Evolutionary conservation across 2,113 vertebrate species (phyloP), one percentile per base, ranked within the genome.

Genomic region (Varanus komodoensis): DNA sequence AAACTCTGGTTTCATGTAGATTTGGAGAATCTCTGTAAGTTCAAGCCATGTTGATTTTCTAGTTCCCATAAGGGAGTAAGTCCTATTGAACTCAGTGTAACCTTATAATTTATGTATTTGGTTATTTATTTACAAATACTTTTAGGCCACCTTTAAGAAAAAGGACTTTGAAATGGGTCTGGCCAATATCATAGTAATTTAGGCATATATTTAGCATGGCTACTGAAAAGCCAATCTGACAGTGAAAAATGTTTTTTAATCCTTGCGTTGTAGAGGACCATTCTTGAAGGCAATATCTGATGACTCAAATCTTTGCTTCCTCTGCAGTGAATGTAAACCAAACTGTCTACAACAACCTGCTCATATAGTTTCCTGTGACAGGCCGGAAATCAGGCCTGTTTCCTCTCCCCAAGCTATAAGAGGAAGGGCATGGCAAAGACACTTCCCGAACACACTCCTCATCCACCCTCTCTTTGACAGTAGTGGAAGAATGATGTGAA

Each of bases 401-500:
- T 98, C 98, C 97, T 97, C 90, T 97, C 95, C 95, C 97, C 95
- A 97, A 95, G 96, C 90, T 96, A 92, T 93, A 93, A 93, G 92
- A 97, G 97, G 97, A 97, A 98, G 95, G 96, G 93, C 94, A 94
- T 84, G 94, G 95, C 93, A 97, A 95, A 96, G 94, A 93, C 90
- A 97, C 96, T 98, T 98, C 98, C 97, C 97, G 97, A 97, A 97
- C 97, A 97, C 96, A 96, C 92, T 95, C 94, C 95, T 94, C 95
- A 94, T 95, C 96, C 96, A 96, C 97, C 97, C 97, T 94, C 96
- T 94, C 95, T 95, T 93, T 98, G 98, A 98, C 98, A 98, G 97
- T 94, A 86, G 94, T 88, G 92, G 87, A 95, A 97, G 97, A 97
- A 97, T 98, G 97, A 98, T 98, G 97, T 95, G 97, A 94, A 96